A percentile compares a stretch with the other conserved stretches of the same genome.
Evolutionary conservation across 2,113 vertebrate genomes (phyloP).

Genomic region (Macrotus californicus): DNA sequence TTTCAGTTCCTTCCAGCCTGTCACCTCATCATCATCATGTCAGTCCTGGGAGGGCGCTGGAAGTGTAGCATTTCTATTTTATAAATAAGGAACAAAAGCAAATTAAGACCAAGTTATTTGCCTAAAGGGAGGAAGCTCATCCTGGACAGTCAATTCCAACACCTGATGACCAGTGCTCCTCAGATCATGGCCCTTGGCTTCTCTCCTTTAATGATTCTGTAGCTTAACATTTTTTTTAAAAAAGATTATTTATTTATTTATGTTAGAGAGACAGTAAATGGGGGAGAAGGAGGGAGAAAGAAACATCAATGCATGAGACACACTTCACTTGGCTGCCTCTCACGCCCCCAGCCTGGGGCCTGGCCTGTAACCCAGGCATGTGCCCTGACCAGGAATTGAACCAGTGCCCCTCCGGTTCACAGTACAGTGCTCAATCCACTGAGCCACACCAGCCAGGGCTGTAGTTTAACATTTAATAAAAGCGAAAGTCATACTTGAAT

Average conservation of each 20-base stretch:
- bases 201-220: conserved; percentile 2
- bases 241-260: no score
- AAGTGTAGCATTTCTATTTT: not conserved
- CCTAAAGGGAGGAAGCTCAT: not conserved
- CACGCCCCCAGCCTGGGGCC: no score
- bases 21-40: not conserved
- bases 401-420: no score
- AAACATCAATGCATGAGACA: no score
- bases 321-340: no score
- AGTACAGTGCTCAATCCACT: no score
- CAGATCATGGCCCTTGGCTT: not conserved
- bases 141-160: not conserved
- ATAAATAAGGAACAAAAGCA: not conserved
- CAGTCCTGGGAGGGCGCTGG: not conserved
- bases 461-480: conserved; percentile 26
- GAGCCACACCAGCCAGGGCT: no score
- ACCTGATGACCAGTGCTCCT: not conserved
- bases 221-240: not conserved
- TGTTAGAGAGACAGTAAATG: no score
- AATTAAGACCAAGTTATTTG: not conserved
- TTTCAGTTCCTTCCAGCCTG: not conserved
- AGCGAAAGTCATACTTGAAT: not conserved
- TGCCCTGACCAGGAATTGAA: no score
- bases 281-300: no score
- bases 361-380: no score